These are phyloP conservation scores for Mesembrinibis cayennensis DNA, from an alignment of 2,113 vertebrate genomes.

Conservation along the genomic window DNA sequence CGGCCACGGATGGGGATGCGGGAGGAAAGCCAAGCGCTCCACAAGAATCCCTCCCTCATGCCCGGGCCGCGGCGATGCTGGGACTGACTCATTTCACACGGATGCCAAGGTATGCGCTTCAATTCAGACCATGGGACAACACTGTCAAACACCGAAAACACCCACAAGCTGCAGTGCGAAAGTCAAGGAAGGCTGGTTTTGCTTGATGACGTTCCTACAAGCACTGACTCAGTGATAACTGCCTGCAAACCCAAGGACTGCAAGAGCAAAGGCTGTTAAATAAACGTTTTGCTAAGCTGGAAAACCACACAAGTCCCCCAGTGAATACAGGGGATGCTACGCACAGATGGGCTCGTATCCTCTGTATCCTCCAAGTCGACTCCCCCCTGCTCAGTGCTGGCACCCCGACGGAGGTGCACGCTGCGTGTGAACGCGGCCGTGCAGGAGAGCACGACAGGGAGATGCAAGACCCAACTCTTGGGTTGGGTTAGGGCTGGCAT, in stretches of 20 bases:
- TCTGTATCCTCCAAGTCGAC: fast-evolving
- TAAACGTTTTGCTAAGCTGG: background rate
- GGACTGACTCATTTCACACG: conserved; percentile 24
- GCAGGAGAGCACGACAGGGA: fast-evolving
- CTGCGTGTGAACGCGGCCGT: fast-evolving
- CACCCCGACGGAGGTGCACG: fast-evolving
- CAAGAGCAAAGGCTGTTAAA: background rate
- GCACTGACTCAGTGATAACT: background rate
- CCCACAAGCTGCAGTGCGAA: background rate
- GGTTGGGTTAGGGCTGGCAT: background rate
- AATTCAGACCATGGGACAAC: background rate
- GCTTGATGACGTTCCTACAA: background rate
- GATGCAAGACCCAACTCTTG: background rate
- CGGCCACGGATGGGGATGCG: conserved; percentile 10
- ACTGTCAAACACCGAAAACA: background rate
- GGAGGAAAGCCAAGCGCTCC: background rate
- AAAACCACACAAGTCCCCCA: background rate
- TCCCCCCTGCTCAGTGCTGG: background rate
- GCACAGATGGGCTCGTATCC: background rate
- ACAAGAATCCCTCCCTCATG: conserved; percentile 41
- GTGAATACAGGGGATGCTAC: background rate
- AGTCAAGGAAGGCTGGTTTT: background rate
- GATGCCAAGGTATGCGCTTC: conserved; percentile 50
- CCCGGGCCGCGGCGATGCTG: conserved; percentile 31
- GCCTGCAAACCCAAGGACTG: background rate